phyloP scores from a whole-genome alignment of 1,140 invertebrate genomes.

The Tetramorium alpestre region DNA sequence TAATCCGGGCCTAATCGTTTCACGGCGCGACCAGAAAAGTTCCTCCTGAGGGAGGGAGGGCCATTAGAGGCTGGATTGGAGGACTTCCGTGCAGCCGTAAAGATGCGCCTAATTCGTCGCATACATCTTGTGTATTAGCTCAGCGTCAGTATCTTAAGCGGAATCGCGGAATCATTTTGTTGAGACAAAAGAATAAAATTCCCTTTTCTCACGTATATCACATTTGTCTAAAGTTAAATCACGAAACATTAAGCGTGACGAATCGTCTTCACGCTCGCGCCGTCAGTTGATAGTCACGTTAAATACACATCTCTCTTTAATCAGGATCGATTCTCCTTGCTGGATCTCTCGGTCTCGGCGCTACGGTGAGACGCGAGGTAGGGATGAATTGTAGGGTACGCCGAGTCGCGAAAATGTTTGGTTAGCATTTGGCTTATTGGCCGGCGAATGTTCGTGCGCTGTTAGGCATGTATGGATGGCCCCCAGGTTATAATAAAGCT shows the following conservation, averaged over 20 bases:
- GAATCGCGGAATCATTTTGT: background rate
- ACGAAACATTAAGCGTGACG: background rate
- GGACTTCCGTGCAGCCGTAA: background rate
- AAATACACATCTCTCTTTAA: constrained; percentile 67
- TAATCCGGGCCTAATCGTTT: constrained; percentile 77
- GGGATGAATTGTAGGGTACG: constrained; percentile 74
- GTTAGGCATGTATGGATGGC: constrained; percentile 83
- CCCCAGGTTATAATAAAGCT: constrained; percentile 86
- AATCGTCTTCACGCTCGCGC: background rate
- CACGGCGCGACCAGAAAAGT: constrained; percentile 62
- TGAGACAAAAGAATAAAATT: background rate
- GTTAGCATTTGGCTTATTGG: constrained; percentile 82
- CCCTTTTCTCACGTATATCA: background rate
- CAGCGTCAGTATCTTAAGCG: background rate
- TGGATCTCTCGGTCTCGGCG: constrained; percentile 7
- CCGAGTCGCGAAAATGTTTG: constrained; percentile 82
- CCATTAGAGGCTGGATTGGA: constrained; percentile 32
- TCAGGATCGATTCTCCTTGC: constrained; percentile 65
- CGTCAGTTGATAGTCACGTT: constrained; percentile 37
- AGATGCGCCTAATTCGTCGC: background rate
- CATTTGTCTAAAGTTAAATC: background rate
- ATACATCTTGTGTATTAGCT: constrained; percentile 18
- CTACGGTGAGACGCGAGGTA: background rate
- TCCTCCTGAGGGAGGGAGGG: constrained; percentile 8
- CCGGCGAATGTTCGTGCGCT: constrained; percentile 80